Evolutionary conservation across 2,797 vertebrate genomes (phyloP).

Genomic region (Erethizon dorsatum): DNA sequence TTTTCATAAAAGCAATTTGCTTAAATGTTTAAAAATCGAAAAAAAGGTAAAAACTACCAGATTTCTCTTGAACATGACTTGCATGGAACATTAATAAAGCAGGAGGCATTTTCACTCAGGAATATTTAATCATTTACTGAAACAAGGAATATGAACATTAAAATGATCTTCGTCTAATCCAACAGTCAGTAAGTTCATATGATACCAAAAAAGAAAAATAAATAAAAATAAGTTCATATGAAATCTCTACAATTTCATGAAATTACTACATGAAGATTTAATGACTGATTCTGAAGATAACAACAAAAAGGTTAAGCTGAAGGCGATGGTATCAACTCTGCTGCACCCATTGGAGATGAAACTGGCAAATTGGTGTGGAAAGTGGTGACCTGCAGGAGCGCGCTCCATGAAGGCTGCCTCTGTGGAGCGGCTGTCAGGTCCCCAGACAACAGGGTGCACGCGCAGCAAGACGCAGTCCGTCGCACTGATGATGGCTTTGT

Average conservation of each 20-base stretch:
- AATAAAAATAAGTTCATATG: not conserved
- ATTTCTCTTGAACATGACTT: not conserved
- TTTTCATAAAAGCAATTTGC: not conserved
- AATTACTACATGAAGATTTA: not conserved
- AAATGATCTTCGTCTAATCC: not conserved
- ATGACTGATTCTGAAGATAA: not conserved
- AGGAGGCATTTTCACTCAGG: not conserved
- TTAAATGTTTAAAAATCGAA: not conserved
- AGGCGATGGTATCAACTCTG: not conserved
- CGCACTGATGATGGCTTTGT: not conserved
- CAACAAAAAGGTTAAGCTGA: not conserved
- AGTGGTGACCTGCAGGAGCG: not conserved
- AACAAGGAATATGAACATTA: not conserved
- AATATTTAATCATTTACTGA: constrained; percentile 28
- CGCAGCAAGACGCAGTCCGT: not conserved
- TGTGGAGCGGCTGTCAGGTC: not conserved
- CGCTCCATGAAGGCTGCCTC: not conserved
- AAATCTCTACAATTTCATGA: not conserved
- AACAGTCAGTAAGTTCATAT: not conserved
- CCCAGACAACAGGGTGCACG: not conserved
- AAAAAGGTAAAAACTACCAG: not conserved
- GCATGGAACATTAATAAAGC: not conserved
- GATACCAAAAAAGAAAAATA: not conserved
- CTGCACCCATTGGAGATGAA: not conserved
- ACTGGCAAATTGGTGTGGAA: not conserved